Conservation (phyloP, 1,140 invertebrate genomes). For the Galendromus occidentalis region DNA sequence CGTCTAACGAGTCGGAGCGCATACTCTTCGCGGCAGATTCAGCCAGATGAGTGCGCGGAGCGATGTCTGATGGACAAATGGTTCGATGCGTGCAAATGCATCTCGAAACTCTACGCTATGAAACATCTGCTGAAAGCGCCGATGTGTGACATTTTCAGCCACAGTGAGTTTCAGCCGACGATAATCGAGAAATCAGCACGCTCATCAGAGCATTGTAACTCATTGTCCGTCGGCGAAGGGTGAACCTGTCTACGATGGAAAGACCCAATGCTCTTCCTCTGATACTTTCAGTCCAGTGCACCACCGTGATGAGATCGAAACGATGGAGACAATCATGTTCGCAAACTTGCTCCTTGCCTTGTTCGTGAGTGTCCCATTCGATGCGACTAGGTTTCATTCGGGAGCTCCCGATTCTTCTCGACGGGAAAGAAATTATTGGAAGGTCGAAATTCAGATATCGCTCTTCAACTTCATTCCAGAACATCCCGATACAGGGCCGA, state of each 20-base stretch:
- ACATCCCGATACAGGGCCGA: too few relatives aligned
- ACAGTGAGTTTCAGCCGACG: not conserved
- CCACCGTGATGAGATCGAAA: not conserved
- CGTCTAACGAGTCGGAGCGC: not conserved
- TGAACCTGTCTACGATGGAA: too few relatives aligned
- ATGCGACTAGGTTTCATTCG: too few relatives aligned
- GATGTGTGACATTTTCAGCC: constrained; percentile 1
- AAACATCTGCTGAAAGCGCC: not conserved
- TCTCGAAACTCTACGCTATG: not conserved
- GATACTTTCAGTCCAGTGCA: not conserved
- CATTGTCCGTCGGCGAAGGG: too few relatives aligned
- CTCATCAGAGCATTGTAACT: too few relatives aligned
- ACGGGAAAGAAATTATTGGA: too few relatives aligned
- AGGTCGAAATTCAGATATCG: too few relatives aligned
- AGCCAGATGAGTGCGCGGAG: not conserved
- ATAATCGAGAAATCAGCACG: too few relatives aligned
- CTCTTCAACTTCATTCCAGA: too few relatives aligned
- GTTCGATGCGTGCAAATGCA: constrained; percentile 6
- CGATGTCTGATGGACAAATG: not conserved
- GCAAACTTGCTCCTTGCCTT: not conserved
- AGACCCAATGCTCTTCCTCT: not conserved
- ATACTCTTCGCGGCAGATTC: not conserved
- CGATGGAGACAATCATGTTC: not conserved
- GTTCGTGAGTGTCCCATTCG: not conserved
- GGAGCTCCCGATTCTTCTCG: too few relatives aligned